These are phyloP conservation scores for Cynopterus sphinx DNA, from an alignment of 2,797 vertebrate genomes.

Conservation along the genomic window DNA sequence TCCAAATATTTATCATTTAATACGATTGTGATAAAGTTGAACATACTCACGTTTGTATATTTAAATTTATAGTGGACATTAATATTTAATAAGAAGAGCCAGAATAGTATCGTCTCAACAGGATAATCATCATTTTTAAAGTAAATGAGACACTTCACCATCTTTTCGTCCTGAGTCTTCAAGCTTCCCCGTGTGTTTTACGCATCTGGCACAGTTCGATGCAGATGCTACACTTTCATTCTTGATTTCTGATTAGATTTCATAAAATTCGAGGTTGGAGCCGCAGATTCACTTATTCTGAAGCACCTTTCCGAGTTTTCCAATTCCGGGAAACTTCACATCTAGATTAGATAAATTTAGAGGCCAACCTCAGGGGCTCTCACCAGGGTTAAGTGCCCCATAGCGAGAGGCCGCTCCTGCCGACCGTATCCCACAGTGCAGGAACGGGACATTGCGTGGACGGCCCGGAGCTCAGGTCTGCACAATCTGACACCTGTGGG, in stretches of 20 bases:
- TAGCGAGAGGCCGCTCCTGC: rapidly evolving
- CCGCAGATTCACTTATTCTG: not conserved
- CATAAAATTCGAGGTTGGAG: not conserved
- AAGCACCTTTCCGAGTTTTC: not conserved
- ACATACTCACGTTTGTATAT: not conserved
- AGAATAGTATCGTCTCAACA: not conserved
- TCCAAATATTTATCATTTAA: not conserved
- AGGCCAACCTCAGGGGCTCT: rapidly evolving
- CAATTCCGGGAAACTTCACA: not conserved
- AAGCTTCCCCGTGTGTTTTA: not conserved
- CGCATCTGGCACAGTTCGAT: not conserved
- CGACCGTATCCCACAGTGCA: rapidly evolving
- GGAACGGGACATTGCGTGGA: rapidly evolving
- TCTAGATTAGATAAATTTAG: not conserved
- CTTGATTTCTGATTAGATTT: not conserved
- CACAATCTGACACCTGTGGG: not conserved
- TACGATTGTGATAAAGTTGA: not conserved
- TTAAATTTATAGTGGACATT: not conserved
- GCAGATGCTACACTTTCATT: not conserved
- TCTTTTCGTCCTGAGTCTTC: not conserved
- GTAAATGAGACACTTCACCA: not conserved
- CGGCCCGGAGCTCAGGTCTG: not conserved
- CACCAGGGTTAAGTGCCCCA: rapidly evolving
- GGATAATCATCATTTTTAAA: not conserved
- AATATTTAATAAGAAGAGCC: not conserved